Base-by-base conservation (phyloP, 2,888 invertebrate genomes). In the Liodrosophila aerea region DNA sequence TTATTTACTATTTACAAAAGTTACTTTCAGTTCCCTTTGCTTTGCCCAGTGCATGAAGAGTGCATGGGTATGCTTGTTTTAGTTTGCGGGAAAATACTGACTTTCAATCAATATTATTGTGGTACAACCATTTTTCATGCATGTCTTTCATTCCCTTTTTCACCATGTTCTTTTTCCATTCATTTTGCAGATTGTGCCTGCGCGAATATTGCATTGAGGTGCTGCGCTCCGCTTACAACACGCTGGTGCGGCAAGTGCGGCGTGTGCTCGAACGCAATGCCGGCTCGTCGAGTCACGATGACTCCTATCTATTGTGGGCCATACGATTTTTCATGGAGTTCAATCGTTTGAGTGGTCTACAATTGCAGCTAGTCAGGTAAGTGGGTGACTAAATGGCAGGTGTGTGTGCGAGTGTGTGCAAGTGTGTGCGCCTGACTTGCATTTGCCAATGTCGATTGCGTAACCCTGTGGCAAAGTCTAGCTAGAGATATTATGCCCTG, bases 301-400 rank as follows among this genome's bases (percentile, higher is more conserved):
- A 98, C 88, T 95, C 96, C 0, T 98, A 97, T 90, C 97, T 98
- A 89, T 91, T 98, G 65, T 98, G 98, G 97, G 94, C 96, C 5
- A 92, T 98, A 76, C 94, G 95, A 86, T 98, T 98, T 91, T 98
- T 98, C 90, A 98, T 98, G 97, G 97, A 97, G 90, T 98, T 98
- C 90, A 98, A 98, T 92, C 93, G 98, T 72, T 92, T 94, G 82
- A 94, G 96, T 89, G 94, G 95, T 85, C 95, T 96, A 88, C 93
- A 96, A 91, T 94, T 98, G 70, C 96, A 97, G 89, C 92, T 96
- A 78, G 95, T 98, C 74, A 96, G 97, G 96, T 96, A 91, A 91
- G 88, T 86, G 29, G 13, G 18, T 16, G 27, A 27, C 4, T 39
- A 13, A 45, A 8, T 31, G 31, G 4, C 31, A 34, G 30, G 9